Evolutionary conservation across 2,797 vertebrate genomes (phyloP).

Genomic region (Glyptemys insculpta): DNA sequence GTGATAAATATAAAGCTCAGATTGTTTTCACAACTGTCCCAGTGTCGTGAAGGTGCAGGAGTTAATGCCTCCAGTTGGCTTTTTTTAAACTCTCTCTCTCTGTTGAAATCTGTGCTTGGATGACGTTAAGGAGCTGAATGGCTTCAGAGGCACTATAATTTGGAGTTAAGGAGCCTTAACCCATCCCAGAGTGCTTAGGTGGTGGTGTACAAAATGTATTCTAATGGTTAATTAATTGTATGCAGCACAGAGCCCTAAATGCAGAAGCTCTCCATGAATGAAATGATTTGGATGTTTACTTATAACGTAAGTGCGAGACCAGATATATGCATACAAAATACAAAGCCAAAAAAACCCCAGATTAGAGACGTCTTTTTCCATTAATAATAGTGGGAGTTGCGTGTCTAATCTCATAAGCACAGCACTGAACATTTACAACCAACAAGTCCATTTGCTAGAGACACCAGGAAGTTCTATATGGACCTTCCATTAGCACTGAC

Average conservation of each 20-base stretch:
- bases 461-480: not conserved
- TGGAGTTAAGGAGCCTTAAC: not conserved
- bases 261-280: accelerated
- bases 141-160: not conserved
- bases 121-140: not conserved
- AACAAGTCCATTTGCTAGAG: not conserved
- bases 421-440: not conserved
- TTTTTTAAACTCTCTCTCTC: not conserved
- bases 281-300: not conserved
- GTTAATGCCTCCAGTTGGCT: not conserved
- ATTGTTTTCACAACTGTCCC: not conserved
- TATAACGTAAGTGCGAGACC: not conserved
- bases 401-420: not conserved
- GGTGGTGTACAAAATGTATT: accelerated
- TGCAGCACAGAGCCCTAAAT: not conserved
- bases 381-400: not conserved
- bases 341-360: not conserved
- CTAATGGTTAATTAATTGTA: not conserved
- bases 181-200: accelerated
- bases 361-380: not conserved
- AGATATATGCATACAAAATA: not conserved
- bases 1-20: not conserved
- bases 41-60: not conserved
- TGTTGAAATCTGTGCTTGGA: not conserved
- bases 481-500: slow-evolving; percentile 18